Conservation (phyloP, 2,797 vertebrate genomes). For the Mallotus villosus region DNA sequence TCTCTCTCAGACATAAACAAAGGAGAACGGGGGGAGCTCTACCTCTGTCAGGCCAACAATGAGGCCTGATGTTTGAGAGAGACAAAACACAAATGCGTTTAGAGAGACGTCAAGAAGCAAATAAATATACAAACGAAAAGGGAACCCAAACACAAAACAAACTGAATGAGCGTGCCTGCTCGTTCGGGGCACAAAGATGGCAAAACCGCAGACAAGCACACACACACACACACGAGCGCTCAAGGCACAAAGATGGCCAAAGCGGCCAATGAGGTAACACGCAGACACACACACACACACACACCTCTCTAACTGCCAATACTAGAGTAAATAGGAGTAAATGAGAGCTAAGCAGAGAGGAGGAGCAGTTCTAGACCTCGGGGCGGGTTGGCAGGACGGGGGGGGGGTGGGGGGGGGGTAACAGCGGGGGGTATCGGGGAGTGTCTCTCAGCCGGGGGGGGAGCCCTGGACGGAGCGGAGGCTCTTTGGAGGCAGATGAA, state of each 20-base stretch:
- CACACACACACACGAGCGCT: slow-evolving; percentile 3
- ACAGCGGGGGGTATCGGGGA: too few relatives aligned
- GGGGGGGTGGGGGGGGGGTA: too few relatives aligned
- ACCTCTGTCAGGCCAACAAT: slow-evolving; percentile 75
- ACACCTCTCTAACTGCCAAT: slow-evolving; percentile 1
- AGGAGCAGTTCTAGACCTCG: slow-evolving; percentile 12
- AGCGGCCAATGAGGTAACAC: slow-evolving; percentile 9
- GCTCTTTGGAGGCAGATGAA: slow-evolving; percentile 63
- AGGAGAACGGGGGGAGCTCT: slow-evolving; percentile 69
- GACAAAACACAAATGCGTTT: slow-evolving; percentile 74
- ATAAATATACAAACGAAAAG: slow-evolving; percentile 59
- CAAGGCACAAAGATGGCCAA: slow-evolving; percentile 12
- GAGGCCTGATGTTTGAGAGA: slow-evolving; percentile 74
- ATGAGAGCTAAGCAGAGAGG: slow-evolving; percentile 12
- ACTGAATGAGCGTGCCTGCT: slow-evolving; percentile 61
- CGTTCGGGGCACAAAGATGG: slow-evolving; percentile 40
- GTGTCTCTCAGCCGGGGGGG: slow-evolving; percentile 41
- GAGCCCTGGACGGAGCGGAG: slow-evolving; percentile 39
- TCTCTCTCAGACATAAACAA: slow-evolving; percentile 70
- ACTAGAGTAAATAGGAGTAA: slow-evolving; percentile 9
- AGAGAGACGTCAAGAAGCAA: slow-evolving; percentile 49
- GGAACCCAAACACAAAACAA: slow-evolving; percentile 63
- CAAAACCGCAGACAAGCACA: neutral
- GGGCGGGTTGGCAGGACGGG: slow-evolving; percentile 22
- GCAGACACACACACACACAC: slow-evolving; percentile 19